Evolutionary conservation across 1,140 invertebrate genomes (phyloP).

Genomic region (Trialeurodes vaporariorum): DNA sequence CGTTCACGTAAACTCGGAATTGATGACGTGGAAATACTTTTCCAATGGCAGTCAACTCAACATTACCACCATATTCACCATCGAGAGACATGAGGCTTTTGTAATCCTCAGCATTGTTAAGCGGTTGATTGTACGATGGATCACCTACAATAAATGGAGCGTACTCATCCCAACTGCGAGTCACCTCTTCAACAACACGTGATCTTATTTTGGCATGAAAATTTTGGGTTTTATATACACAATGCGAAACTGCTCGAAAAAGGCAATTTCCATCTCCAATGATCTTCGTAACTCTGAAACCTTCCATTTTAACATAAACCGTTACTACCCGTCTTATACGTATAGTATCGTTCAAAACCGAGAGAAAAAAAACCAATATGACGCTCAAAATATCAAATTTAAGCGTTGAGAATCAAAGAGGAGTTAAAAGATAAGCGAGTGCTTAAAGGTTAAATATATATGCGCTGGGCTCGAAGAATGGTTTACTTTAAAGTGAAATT

Average conservation of each 20-base stretch:
- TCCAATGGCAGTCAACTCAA: neutral
- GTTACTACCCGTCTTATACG: no score
- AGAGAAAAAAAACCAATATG: no score
- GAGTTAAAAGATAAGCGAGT: no score
- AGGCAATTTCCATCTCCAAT: neutral
- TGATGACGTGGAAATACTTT: neutral
- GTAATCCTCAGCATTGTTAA: neutral
- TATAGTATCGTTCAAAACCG: no score
- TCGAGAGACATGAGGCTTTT: neutral
- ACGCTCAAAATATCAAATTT: no score
- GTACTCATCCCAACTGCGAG: neutral
- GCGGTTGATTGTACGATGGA: neutral
- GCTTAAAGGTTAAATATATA: no score
- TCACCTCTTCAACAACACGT: neutral
- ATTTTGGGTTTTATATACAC: neutral
- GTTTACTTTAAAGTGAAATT: no score
- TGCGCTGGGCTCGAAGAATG: no score
- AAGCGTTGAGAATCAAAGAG: no score
- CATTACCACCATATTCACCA: neutral
- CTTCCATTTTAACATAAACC: no score
- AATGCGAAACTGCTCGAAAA: neutral
- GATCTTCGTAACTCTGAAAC: neutral
- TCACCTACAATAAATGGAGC: neutral
- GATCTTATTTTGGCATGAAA: neutral
- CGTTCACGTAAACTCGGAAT: neutral